Base-by-base conservation (phyloP, 2,888 invertebrate species). In the Clanis bilineata region DNA sequence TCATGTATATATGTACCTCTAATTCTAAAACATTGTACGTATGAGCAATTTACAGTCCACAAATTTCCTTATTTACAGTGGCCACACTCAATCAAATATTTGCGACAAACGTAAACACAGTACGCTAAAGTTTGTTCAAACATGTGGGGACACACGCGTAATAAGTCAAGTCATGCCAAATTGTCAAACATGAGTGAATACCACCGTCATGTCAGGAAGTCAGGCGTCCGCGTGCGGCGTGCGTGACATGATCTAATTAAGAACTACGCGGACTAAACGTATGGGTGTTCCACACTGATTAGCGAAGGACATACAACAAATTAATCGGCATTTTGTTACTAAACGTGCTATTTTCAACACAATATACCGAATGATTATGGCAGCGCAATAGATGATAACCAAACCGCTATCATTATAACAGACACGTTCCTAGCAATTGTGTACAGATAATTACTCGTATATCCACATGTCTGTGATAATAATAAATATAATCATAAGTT, bases 241-340 rank as follows among this genome's bases (percentile, higher is more conserved):
- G 51, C 51, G 51, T 51, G 51, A 32, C 51, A 51, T 32, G 10
- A 51, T 10, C 32, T 51, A 32, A 51, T 51, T 51, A 51, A 32
- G 18, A 51, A 18, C 28, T 51, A 9, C 32, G 15, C 28, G 32
- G 18, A 45, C 21, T 44, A 9, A 15, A 25, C 6, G 12, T 15
- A 28, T 47, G 47, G 47, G 25, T 7, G 47, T 47, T 47, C 18
- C 12, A 44, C 23, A n/a, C 23, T 51, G 51, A 51, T 51, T 51
- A 32, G 28, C 28, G 18, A 7, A 10, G 51, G 32, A 51, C 51
- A 28, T 28, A 18, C 51, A 6, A 41, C 41, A 18, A 32, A 51
- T 32, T 51, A 51, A 51, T 51, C 32, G 51, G 10, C 51, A 28
- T 10, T 32, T 25, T 47, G 47, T 32, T 51, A 5, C 28, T 51